Base-by-base conservation (phyloP, 2,113 vertebrate species). In the Amblyopsis rosae region DNA sequence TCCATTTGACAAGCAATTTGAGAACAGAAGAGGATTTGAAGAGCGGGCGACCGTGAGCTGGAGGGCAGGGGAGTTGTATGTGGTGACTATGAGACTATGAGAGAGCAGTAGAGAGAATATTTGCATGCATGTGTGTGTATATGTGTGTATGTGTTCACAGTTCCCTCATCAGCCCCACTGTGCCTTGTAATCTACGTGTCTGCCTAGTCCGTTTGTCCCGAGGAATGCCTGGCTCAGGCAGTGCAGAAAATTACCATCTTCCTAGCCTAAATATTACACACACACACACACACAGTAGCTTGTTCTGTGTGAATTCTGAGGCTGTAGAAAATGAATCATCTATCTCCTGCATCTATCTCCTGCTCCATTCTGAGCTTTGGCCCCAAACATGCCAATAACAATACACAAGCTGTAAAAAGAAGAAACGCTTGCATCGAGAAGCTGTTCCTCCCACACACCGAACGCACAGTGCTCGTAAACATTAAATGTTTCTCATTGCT, bases 1-100 rank as follows among this genome's bases (percentile, higher is more conserved):
- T 86, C 83, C 82, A 67, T 86, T 87, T 88, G 90, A 90, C 90
- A 88, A 90, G 88, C 85, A 87, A 87, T 89, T 87, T 83, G 82
- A 79, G 86, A 86, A 79, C 59, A 75, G 76, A 76, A 72, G 71
- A 66, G 76, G 82, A 82, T 87, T 86, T 80, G 70, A 63, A 56
- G 66, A 63, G 79, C 62, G 59, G 72, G 78, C 69, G 69, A 67
- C 56, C 54, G 60, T 72, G 68, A 82, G 75, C 67, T 68, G 54
- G 69, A 41, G 65, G 73, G 80, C 35, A 6, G 75, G 63, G 80
- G 85, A 84, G 88, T 68, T 46, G 51, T 81, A 81, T 80, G 79
- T 87, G 65, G 66, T 12, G 48, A 69, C 70, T 58, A 57, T 1
- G 51, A 65, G 67, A 70, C 66, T 62, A 67, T 63, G 61, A 73